These are phyloP conservation scores for Anseranas semipalmata DNA, from an alignment of 2,113 vertebrate genomes.

Conservation along the genomic window DNA sequence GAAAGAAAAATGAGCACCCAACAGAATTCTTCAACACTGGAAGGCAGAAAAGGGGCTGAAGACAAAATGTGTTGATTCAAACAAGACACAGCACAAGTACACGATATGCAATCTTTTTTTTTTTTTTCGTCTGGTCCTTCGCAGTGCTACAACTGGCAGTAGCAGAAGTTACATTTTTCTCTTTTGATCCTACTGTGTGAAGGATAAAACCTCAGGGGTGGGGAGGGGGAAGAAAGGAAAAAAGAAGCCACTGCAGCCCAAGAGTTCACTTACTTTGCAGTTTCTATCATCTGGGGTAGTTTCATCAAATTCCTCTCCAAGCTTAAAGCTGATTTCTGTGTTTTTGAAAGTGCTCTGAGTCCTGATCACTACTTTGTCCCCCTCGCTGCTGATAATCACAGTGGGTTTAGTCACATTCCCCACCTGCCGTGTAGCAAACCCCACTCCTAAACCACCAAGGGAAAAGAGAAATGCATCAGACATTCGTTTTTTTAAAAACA, in stretches of 20 bases:
- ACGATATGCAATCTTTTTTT: neutral
- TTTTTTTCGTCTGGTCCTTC: neutral
- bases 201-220: fast-evolving
- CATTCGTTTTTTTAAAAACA: neutral
- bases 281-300: slow-evolving; percentile 88
- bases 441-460: slow-evolving; percentile 81
- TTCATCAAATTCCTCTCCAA: slow-evolving; percentile 94
- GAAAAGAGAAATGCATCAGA: neutral
- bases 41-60: neutral
- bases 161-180: neutral
- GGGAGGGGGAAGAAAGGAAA: no score
- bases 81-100: fast-evolving
- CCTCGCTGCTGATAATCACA: slow-evolving; percentile 89
- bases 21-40: neutral
- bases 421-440: slow-evolving; percentile 90
- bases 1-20: neutral
- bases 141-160: neutral
- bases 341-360: slow-evolving; percentile 93
- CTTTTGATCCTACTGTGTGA: neutral
- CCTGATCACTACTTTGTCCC: slow-evolving; percentile 85
- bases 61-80: neutral
- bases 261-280: slow-evolving; percentile 87
- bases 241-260: neutral
- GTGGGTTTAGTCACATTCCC: slow-evolving; percentile 94
- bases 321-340: slow-evolving; percentile 90